Evolutionary conservation across 2,888 invertebrate genomes (phyloP), one percentile per base, ranked within the genome.

Genomic region (Synergus japonicus): DNA sequence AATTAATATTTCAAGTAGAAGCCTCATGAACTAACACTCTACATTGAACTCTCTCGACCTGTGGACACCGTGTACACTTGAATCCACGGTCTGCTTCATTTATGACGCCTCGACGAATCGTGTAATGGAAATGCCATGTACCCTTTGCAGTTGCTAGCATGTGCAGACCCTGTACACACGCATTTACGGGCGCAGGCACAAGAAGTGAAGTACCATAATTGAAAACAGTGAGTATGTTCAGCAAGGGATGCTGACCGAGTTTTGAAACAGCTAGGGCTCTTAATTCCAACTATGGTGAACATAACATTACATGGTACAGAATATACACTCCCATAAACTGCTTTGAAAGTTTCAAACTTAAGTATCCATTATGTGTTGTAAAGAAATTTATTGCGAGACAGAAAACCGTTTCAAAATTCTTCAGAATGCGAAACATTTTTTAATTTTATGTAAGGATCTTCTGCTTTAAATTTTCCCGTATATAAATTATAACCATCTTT

Each of bases 111-210:
- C 77, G 79, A 67, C 82, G 80, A 81, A 78, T 79, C 69, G 67
- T 69, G 81, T 81, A 84, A 84, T 84, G 84, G 82, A 84, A 84
- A 84, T 84, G 81, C 79, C 82, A 76, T 84, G 84, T 84, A 81
- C 63, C 79, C 78, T 79, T 81, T 79, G 77, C 69, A 64, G 60
- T 44, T 67, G 13, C n/a, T 54, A 15, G n/a, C n/a, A 54, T n/a
- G 22, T 44, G 15, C 13, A 69, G 54, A n/a, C 29, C 44, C 46
- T 22, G 29, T 29, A 29, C 29, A 29, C 15, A 9, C 29, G 29
- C 15, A 44, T 46, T 46, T 46, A 46, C 64, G 4, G 64, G 29
- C 63, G 29, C 29, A 29, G 29, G 29, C 5, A 64, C 64, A 64
- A 37, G 46, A 18, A 69, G 18, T 67, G 18, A 18, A 44, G 67